A percentile compares a stretch with the other conserved stretches of the same genome.
phyloP scores from a whole-genome alignment of 1,140 invertebrate genomes.

The Armadillidium nasatum region DNA sequence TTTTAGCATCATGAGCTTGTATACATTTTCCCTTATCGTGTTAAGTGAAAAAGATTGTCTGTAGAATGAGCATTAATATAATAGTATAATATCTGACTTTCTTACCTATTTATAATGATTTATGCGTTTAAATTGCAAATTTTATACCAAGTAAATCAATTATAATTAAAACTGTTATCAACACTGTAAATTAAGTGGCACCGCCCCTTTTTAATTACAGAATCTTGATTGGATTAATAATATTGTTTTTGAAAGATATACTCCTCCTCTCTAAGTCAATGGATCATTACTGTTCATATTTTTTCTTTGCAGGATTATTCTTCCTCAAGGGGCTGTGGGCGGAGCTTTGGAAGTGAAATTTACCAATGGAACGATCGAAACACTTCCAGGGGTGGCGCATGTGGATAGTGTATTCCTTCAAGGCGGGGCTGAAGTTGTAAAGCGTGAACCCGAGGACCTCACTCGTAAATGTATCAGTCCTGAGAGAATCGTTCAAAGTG shows the following conservation, averaged over 20 bases:
- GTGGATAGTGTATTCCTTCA: constrained; percentile 22
- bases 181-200: not conserved
- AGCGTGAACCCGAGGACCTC: constrained; percentile 26
- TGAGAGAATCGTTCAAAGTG: constrained; percentile 14
- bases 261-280: not conserved
- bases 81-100: too few relatives aligned
- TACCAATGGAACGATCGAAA: constrained; percentile 21
- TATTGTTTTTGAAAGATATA: not conserved
- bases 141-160: not conserved
- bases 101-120: too few relatives aligned
- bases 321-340: not conserved
- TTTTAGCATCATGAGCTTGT: too few relatives aligned
- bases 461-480: constrained; percentile 27
- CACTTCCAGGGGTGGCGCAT: not conserved
- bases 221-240: not conserved
- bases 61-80: too few relatives aligned
- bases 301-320: not conserved
- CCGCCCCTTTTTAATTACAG: not conserved
- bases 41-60: too few relatives aligned
- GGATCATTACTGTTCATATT: constrained; percentile 7
- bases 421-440: constrained; percentile 23
- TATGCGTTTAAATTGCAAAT: not conserved
- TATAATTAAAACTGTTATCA: constrained; percentile 3
- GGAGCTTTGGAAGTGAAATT: constrained; percentile 19
- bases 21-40: too few relatives aligned